Evolutionary conservation across 2,113 vertebrate genomes (phyloP), one percentile per base, ranked within the genome.

Genomic region (Macquaria australasica): DNA sequence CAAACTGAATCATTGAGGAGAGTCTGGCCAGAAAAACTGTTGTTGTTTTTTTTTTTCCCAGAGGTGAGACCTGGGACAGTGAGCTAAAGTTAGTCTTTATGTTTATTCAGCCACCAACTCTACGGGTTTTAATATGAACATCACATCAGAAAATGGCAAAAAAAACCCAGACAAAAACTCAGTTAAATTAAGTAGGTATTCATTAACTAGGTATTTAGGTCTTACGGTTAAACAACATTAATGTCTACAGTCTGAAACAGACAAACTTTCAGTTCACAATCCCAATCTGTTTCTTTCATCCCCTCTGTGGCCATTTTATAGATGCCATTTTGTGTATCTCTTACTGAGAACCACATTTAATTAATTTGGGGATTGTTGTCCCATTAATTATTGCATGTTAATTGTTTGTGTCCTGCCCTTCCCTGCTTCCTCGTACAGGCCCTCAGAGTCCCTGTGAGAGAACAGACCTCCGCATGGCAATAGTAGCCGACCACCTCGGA

Each of bases 371-470:
- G 45, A 59, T 51, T 70, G 23, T 58, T 73, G 51, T 80, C 45
- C 8, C 51, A 45, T 76, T 37, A 23, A 45, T 76, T 37, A n/a
- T 66, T 0, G 7, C 14, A 9, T 39, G 2, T 7, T 90, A 72
- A 93, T 16, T 64, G 59, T 78, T 79, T 82, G 53, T 92, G 20
- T 82, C 82, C 56, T 5, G 45, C 78, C 72, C 76, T 9, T 37
- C 77, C 78, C 58, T 77, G 66, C 82, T 56, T 66, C 68, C 72
- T 94, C 0, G 5, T 94, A 91, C 96, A 99, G 98, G 98, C 96
- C 98, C 98, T 90, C 98, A 99, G 96, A 99, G 98, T 96, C 98
- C 98, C 91, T 99, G 98, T 93, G 98, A 99, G 93, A 97, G 98
- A 89, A 99, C 98, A 90, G 98, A 99, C 95, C 97, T 99, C 94